Conservation (phyloP, 2,113 vertebrate species). For the Toxotes jaculatrix region DNA sequence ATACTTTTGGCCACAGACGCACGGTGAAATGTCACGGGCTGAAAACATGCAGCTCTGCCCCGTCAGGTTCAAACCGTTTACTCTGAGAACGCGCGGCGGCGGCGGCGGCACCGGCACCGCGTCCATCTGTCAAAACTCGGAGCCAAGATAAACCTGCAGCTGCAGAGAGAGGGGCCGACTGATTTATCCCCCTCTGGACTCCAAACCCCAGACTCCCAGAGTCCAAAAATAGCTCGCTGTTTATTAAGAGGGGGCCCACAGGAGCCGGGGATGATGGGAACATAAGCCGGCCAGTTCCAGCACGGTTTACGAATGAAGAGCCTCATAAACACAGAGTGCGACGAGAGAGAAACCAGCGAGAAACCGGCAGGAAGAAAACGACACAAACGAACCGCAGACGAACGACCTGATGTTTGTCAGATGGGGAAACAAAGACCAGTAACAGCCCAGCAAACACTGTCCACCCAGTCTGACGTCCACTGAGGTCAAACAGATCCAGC, state of each 20-base stretch:
- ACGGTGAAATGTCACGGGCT: too few relatives aligned
- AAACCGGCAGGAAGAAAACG: too few relatives aligned
- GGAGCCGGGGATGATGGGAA: slow-evolving; percentile 31
- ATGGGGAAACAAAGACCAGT: too few relatives aligned
- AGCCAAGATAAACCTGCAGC: slow-evolving; percentile 2
- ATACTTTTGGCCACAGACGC: too few relatives aligned
- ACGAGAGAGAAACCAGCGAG: too few relatives aligned
- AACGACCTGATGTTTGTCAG: too few relatives aligned
- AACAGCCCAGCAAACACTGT: not conserved
- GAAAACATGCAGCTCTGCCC: not conserved
- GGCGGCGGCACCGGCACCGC: not conserved
- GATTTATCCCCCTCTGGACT: slow-evolving; percentile 6
- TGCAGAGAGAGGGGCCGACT: not conserved
- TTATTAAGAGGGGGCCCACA: slow-evolving; percentile 8
- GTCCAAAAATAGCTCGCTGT: slow-evolving; percentile 40
- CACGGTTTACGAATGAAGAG: not conserved
- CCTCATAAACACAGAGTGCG: too few relatives aligned
- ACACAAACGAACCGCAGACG: not conserved
- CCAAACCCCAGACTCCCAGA: not conserved
- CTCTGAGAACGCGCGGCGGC: not conserved
- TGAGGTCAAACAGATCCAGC: too few relatives aligned
- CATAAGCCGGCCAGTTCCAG: not conserved
- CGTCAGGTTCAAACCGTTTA: not conserved
- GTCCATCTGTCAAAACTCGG: not conserved
- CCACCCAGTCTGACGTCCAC: too few relatives aligned